Conservation (phyloP, 2,797 vertebrate genomes). For the Threskiornis aethiopicus region DNA sequence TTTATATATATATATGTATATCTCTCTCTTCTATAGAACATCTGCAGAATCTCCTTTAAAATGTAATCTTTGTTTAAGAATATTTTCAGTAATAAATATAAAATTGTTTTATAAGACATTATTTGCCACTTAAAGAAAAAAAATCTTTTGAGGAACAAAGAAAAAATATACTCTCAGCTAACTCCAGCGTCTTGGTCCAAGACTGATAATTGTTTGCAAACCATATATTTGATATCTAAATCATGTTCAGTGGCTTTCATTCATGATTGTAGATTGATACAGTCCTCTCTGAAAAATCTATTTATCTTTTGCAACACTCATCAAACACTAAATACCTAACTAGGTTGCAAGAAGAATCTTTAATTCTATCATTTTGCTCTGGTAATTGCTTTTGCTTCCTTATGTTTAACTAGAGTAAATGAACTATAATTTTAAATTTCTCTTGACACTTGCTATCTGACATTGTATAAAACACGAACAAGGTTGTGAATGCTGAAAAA, state of each 20-base stretch:
- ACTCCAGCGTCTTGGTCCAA: slow-evolving; percentile 36
- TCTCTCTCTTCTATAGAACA: slow-evolving; percentile 1
- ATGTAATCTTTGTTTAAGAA: slow-evolving; percentile 19
- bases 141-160: slow-evolving; percentile 48
- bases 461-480: slow-evolving; percentile 67
- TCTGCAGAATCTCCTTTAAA: slow-evolving; percentile 41
- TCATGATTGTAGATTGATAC: slow-evolving; percentile 71
- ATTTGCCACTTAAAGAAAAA: slow-evolving; percentile 53
- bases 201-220: slow-evolving; percentile 73
- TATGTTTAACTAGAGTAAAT: slow-evolving; percentile 80
- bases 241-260: slow-evolving; percentile 70
- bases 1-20: slow-evolving; percentile 17
- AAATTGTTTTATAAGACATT: slow-evolving; percentile 17
- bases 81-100: slow-evolving; percentile 22
- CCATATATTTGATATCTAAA: slow-evolving; percentile 75
- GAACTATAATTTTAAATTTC: slow-evolving; percentile 80
- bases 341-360: slow-evolving; percentile 76
- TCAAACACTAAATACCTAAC: slow-evolving; percentile 78
- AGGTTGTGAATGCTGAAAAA: slow-evolving; percentile 68
- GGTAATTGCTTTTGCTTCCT: slow-evolving; percentile 80
- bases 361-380: slow-evolving; percentile 76
- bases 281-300: slow-evolving; percentile 70
- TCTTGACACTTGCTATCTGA: slow-evolving; percentile 76
- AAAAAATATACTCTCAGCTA: slow-evolving; percentile 35
- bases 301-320: slow-evolving; percentile 75